Percentiles rank a stretch among this genome's conserved stretches.
Evolutionary conservation across 2,113 vertebrate genomes (phyloP).

Genomic region (Strix aluco): DNA sequence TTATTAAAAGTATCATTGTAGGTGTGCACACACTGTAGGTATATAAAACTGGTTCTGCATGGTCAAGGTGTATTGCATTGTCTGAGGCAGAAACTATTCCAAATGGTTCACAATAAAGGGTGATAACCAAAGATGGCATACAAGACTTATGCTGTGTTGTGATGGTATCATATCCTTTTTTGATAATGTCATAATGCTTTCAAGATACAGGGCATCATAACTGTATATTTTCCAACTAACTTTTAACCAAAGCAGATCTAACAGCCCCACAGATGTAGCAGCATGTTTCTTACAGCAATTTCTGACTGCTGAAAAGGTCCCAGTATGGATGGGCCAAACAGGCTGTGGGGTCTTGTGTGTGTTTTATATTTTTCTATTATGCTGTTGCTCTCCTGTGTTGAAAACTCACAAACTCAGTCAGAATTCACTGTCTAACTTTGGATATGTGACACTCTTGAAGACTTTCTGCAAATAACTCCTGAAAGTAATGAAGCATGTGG

Average conservation of each 20-base stretch:
- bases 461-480: not conserved
- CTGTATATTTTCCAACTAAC: not conserved
- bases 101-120: not conserved
- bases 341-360: not conserved
- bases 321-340: rapidly evolving
- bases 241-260: not conserved
- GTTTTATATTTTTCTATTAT: not conserved
- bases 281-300: not conserved
- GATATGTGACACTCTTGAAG: not conserved
- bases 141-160: not conserved
- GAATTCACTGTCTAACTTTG: not conserved
- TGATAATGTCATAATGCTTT: not conserved
- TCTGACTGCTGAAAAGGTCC: not conserved
- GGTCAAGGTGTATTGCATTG: not conserved
- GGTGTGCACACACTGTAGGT: not conserved
- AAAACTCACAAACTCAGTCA: not conserved
- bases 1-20: not conserved
- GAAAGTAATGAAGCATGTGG: not conserved
- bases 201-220: not conserved
- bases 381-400: not conserved
- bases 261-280: not conserved
- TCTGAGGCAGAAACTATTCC: not conserved
- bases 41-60: not conserved
- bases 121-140: not conserved
- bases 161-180: not conserved